A percentile compares a stretch with the other conserved stretches of the same genome.
phyloP scores from a whole-genome alignment of 2,113 vertebrate genomes.

The Ia io region DNA sequence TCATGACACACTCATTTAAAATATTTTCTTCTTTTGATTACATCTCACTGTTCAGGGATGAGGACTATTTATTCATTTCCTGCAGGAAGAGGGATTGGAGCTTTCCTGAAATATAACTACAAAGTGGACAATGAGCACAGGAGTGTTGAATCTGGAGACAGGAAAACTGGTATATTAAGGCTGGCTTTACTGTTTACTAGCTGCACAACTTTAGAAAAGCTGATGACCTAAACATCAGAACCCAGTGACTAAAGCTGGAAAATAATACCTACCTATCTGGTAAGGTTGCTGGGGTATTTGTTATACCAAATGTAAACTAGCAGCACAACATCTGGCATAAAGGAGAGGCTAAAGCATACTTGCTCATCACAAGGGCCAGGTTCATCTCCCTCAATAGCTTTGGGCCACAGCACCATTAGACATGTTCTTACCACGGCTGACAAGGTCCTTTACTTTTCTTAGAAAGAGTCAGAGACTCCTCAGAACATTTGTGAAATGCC shows the following conservation, averaged over 20 bases:
- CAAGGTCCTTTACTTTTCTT: background rate
- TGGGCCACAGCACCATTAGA: background rate
- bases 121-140: background rate
- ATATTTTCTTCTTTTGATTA: background rate
- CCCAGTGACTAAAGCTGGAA: background rate
- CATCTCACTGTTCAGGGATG: background rate
- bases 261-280: background rate
- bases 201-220: background rate
- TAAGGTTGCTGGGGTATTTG: rapidly evolving
- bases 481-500: background rate
- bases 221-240: background rate
- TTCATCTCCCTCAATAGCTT: background rate
- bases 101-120: background rate
- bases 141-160: background rate
- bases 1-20: background rate
- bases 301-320: background rate
- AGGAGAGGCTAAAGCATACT: background rate
- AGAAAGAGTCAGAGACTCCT: background rate
- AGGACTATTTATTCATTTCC: background rate
- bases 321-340: background rate
- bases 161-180: background rate
- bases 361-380: rapidly evolving
- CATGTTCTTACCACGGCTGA: background rate
- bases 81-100: background rate
- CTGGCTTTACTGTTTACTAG: background rate